A percentile compares a stretch with the other conserved stretches of the same genome.
phyloP scores from a whole-genome alignment of 1,140 invertebrate genomes.

The Zaprionus lachaisei region DNA sequence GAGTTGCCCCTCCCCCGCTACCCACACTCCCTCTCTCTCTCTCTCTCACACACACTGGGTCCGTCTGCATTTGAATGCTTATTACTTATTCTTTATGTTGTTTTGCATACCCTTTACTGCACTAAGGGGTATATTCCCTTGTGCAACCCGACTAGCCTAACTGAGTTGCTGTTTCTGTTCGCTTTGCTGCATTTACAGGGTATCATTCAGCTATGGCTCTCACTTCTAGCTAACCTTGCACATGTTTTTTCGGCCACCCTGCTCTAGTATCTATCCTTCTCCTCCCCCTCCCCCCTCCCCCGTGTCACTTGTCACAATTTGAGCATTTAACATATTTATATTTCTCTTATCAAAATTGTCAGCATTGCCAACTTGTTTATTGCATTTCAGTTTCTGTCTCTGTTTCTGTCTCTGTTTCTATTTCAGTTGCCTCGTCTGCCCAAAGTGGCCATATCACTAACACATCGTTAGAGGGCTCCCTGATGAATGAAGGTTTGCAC shows the following conservation, averaged over 20 bases:
- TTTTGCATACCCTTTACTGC: not conserved
- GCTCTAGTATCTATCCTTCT: not conserved
- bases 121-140: not conserved
- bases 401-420: not conserved
- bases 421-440: not conserved
- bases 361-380: conserved; percentile 75
- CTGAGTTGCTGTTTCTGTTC: not conserved
- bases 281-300: not conserved
- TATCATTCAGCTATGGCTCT: not conserved
- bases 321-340: conserved; percentile 62
- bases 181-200: not conserved
- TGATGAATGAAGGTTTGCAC: not conserved
- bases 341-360: conserved; percentile 74
- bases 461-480: not conserved
- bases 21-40: too few species aligned
- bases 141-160: not conserved
- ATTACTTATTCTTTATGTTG: conserved; percentile 67
- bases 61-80: conserved; percentile 63
- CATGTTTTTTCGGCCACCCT: not conserved
- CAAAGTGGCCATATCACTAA: not conserved
- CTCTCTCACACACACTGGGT: not conserved
- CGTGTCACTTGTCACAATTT: conserved; percentile 66
- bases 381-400: conserved; percentile 54
- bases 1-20: not conserved
- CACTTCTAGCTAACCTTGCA: not conserved